Conservation (phyloP, 2,888 invertebrate species). For the Heteromurus nitidus region DNA sequence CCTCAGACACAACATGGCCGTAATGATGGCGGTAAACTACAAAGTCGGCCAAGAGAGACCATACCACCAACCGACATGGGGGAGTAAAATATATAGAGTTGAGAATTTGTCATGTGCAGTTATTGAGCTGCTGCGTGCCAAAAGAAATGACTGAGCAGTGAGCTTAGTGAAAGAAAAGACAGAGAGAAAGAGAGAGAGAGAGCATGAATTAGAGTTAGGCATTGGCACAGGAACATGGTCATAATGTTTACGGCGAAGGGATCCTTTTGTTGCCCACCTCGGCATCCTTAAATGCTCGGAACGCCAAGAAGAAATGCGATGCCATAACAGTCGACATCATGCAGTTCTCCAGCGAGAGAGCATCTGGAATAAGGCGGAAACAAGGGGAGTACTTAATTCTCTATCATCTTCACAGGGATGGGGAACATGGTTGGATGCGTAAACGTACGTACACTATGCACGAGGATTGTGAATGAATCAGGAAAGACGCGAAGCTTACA, state of each 20-base stretch:
- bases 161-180: too few species aligned
- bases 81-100: slow-evolving; percentile 41
- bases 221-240: slow-evolving; percentile 20
- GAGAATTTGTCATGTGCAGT: slow-evolving; percentile 16
- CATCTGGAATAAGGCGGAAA: neutral
- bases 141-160: neutral
- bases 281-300: neutral
- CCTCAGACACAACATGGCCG: slow-evolving; percentile 20
- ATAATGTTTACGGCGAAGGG: slow-evolving; percentile 20
- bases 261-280: slow-evolving; percentile 5
- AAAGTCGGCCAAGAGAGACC: slow-evolving; percentile 7
- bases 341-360: neutral
- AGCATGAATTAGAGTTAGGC: slow-evolving; percentile 16
- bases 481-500: slow-evolving; percentile 16
- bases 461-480: slow-evolving; percentile 9
- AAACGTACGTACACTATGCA: neutral
- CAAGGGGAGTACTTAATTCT: slow-evolving; percentile 8
- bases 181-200: neutral
- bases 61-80: slow-evolving; percentile 35
- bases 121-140: slow-evolving; percentile 16
- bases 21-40: slow-evolving; percentile 13
- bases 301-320: neutral
- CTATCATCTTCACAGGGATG: neutral
- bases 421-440: neutral
- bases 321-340: neutral